Percentiles rank a stretch among this genome's conserved stretches.
These are phyloP conservation scores for Gadopsis bispinosus DNA, from an alignment of 2,797 vertebrate genomes.

Conservation along the genomic window DNA sequence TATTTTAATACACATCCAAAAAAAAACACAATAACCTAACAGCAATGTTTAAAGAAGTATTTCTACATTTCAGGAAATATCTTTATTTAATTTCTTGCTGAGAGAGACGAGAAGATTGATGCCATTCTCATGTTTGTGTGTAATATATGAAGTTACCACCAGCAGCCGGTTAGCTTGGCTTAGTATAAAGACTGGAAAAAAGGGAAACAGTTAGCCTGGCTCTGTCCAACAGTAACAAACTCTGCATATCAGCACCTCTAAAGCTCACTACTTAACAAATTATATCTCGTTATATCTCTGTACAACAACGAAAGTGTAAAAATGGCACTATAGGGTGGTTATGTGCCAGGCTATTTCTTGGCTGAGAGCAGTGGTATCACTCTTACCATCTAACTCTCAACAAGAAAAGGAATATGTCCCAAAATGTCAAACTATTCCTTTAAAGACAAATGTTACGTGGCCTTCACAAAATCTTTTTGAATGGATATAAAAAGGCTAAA, in stretches of 20 bases:
- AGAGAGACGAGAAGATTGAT: neutral
- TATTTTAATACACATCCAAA: neutral
- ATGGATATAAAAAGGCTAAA: neutral
- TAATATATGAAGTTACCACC: neutral
- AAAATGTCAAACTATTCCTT: neutral
- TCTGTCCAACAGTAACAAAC: neutral
- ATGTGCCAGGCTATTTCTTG: neutral
- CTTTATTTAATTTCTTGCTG: neutral
- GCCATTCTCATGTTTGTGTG: neutral
- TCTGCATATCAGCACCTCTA: neutral
- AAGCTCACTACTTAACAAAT: neutral
- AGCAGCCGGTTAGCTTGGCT: neutral
- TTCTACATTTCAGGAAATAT: neutral
- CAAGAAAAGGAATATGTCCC: neutral
- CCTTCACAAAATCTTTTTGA: slow-evolving; percentile 7
- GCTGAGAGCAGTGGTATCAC: neutral
- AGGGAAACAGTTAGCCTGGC: neutral
- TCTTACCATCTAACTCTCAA: neutral
- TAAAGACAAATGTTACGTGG: neutral
- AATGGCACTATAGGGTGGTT: neutral
- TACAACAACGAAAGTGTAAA: neutral
- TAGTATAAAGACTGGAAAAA: neutral
- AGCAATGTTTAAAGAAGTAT: neutral
- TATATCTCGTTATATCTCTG: neutral
- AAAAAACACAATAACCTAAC: neutral